Evolutionary conservation across 2,797 vertebrate genomes (phyloP), one percentile per base, ranked within the genome.

Genomic region (Premnoplex brunnescens): DNA sequence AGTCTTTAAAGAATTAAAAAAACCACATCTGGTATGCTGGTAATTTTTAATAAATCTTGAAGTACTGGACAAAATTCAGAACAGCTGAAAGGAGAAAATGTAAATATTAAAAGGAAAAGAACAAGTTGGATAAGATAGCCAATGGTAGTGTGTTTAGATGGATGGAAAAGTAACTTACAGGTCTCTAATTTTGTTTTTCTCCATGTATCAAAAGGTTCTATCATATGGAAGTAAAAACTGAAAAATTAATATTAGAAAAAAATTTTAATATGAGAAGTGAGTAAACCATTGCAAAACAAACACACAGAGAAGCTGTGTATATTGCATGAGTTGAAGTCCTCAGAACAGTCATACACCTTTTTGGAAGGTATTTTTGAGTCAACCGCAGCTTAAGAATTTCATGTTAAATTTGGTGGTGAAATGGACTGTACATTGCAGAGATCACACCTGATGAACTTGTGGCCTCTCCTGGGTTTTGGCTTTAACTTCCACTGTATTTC

Each of bases 1-100:
- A 83, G 81, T 74, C 44, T 94, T 87, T 95, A 85, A 94, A 95
- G 48, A 93, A 58, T 48, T 67, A 59, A 87, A 62, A 74, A 58
- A 74, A 49, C 46, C 51, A 52, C 4, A 55, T 81, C 39, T 91
- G 78, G 36, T 28, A 69, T 78, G 26, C 18, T 55, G 39, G 39
- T 63, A 63, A 62, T 32, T 89, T 92, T 92, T 66, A 92, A 84
- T 92, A 75, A 75, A 91, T 75, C n/a, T 73, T 80, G 17, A 74
- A 78, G 69, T 62, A 66, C 23, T 60, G 72, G 62, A 66, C n/a
- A 75, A 58, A 77, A 88, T 72, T 80, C 36, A 41, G 32, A 67
- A 66, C 6, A 89, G 14, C 0, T 3, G 43, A 78, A 43, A 34
- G 26, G 15, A 72, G 18, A 63, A 90, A 83, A 83, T 37, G 12